phyloP scores from a whole-genome alignment of 1,140 invertebrate species.

The Acromyrmex charruanus region DNA sequence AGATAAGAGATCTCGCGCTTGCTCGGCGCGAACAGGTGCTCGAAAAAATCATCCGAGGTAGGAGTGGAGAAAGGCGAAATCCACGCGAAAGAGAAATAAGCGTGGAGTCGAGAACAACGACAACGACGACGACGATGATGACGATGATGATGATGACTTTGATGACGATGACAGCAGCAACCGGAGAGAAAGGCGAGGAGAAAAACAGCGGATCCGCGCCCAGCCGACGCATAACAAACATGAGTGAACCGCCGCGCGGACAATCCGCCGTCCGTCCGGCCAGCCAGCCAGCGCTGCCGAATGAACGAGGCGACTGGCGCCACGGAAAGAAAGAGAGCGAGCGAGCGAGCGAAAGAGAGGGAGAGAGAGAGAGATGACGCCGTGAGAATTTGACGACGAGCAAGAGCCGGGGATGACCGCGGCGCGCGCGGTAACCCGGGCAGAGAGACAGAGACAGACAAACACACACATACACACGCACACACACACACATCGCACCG shows the following conservation, averaged over 20 bases:
- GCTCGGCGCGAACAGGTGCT: slow-evolving; percentile 71
- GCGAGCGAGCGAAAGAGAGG: neutral
- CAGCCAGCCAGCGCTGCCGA: slow-evolving; percentile 12
- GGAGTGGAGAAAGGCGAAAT: slow-evolving; percentile 69
- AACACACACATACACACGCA: no score
- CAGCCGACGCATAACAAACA: slow-evolving; percentile 80
- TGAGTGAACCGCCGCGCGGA: slow-evolving; percentile 70
- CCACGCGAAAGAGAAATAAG: slow-evolving; percentile 65
- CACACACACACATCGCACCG: no score
- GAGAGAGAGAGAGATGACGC: slow-evolving; percentile 59
- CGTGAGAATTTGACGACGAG: slow-evolving; percentile 54
- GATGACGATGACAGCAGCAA: slow-evolving; percentile 16
- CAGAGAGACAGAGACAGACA: neutral
- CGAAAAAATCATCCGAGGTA: slow-evolving; percentile 63
- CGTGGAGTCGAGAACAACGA: slow-evolving; percentile 45
- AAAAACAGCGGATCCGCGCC: slow-evolving; percentile 78
- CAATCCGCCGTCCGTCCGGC: slow-evolving; percentile 46
- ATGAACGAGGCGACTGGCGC: slow-evolving; percentile 65
- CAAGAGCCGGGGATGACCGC: neutral
- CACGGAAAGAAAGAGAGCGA: slow-evolving; percentile 6
- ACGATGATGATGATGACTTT: neutral
- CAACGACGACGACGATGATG: neutral
- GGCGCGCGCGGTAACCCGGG: slow-evolving; percentile 65
- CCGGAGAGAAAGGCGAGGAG: slow-evolving; percentile 69
- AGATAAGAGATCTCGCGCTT: slow-evolving; percentile 69